A percentile compares a stretch with the other conserved stretches of the same genome.
phyloP scores from a whole-genome alignment of 2,888 invertebrate genomes.

The Epistrophe eligans region DNA sequence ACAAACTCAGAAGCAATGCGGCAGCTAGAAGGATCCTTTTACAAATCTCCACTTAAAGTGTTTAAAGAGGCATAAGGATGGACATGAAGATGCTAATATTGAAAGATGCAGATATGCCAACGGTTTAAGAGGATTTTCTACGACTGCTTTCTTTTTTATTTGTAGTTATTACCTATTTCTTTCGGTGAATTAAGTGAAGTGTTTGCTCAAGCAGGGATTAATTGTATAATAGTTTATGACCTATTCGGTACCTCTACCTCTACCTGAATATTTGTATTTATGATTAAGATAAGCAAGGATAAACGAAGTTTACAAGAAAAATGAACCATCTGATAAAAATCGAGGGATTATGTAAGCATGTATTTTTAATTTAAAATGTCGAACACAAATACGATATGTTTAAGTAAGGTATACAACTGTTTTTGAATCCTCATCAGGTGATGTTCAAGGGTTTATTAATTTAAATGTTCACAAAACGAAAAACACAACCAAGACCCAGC shows the following conservation, averaged over 20 bases:
- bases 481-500: too few relatives aligned
- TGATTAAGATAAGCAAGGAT: slow-evolving; percentile 18
- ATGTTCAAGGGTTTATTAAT: too few relatives aligned
- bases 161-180: slow-evolving; percentile 7
- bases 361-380: neutral
- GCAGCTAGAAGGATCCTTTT: slow-evolving; percentile 58
- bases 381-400: neutral
- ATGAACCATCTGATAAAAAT: slow-evolving; percentile 8
- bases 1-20: slow-evolving; percentile 42
- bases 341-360: too few relatives aligned
- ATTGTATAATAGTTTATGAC: slow-evolving; percentile 41
- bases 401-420: neutral
- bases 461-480: too few relatives aligned
- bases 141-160: slow-evolving; percentile 32
- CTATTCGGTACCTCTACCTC: neutral
- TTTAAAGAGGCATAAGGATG: slow-evolving; percentile 49
- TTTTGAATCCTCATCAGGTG: too few relatives aligned
- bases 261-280: slow-evolving; percentile 4
- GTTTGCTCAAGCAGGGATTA: slow-evolving; percentile 54
- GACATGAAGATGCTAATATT: slow-evolving; percentile 51
- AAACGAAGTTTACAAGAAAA: neutral
- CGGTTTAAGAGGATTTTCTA: slow-evolving; percentile 42
- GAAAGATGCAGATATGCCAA: slow-evolving; percentile 50
- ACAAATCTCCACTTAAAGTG: slow-evolving; percentile 69
- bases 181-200: slow-evolving; percentile 4